These are phyloP conservation scores for Syngnathus floridae DNA, from an alignment of 2,113 vertebrate genomes.

Conservation along the genomic window DNA sequence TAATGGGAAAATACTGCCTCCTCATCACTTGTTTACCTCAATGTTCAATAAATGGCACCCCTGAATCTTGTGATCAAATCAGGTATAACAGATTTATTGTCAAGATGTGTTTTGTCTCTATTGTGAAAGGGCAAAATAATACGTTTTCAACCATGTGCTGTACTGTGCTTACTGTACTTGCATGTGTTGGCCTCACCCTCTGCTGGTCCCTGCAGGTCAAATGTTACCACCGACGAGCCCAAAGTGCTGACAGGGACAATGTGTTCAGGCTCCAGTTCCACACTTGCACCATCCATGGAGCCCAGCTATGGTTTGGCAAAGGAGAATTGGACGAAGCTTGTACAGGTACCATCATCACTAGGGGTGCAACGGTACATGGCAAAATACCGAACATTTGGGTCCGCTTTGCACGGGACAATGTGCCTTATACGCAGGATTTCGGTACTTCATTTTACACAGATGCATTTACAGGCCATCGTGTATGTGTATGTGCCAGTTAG, in stretches of 20 bases:
- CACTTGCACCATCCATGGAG: conserved; percentile 84
- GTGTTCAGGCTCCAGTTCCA: conserved; percentile 88
- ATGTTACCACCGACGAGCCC: conserved; percentile 80
- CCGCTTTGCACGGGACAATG: too few relatives aligned
- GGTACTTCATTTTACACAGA: too few relatives aligned
- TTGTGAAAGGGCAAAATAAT: not conserved
- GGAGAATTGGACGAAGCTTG: conserved; percentile 84
- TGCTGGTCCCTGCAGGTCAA: conserved; percentile 76
- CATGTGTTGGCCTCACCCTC: conserved; percentile 7
- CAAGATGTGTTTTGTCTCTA: not conserved
- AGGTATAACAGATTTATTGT: not conserved
- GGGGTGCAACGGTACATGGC: not conserved
- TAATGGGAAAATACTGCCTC: too few relatives aligned
- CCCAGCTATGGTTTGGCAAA: conserved; percentile 84
- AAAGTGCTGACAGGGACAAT: conserved; percentile 74
- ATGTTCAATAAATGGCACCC: not conserved
- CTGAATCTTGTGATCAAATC: too few relatives aligned
- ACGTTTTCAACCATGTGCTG: not conserved
- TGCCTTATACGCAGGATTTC: too few relatives aligned
- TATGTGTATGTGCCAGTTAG: too few relatives aligned
- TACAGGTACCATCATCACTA: conserved; percentile 60
- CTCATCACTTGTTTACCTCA: too few relatives aligned
- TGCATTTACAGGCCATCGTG: too few relatives aligned
- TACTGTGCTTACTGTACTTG: not conserved
- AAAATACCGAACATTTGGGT: too few relatives aligned